Evolutionary conservation across 2,888 invertebrate genomes (phyloP), one percentile per base, ranked within the genome.

Genomic region (Melipona beecheii): DNA sequence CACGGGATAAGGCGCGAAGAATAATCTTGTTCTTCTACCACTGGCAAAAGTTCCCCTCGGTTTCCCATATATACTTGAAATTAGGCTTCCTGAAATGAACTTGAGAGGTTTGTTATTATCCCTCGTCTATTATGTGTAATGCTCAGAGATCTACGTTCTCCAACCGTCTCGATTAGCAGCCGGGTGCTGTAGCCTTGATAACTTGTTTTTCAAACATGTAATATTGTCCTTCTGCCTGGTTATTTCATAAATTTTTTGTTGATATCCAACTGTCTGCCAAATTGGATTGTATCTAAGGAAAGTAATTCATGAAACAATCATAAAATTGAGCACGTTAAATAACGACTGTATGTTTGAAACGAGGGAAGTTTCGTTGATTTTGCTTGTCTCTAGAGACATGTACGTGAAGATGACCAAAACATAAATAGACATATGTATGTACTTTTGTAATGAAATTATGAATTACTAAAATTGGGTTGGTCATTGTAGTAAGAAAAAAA

Each of bases 41-140:
- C 27, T 50, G 64, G 69, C 58, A 66, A 71, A 58, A 50, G 64
- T 70, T 56, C 11, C 58, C 68, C 36, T 54, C 21, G 27, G 24
- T 82, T 84, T 83, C 78, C 50, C 83, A 83, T 83, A 78, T 71
- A 77, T 65, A 77, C 69, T 74, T 64, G 54, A 15, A 83, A 83
- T 68, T 70, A 68, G 77, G 56, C 58, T 64, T 78, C 75, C 68
- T n/a, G 83, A 84, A 83, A 83, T 75, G 83, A 83, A 83, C 83
- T 82, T 82, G 68, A 76, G 76, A 82, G 70, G 83, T 83, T 73
- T 74, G 64, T 81, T 82, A 83, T 83, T 83, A 83, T 82, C 82
- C 83, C 66, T 60, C 66, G 82, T 75, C 82, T 68, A 71, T 66
- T 74, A 65, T 31, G 74, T 24, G 27, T 65, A 50, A 79, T 66